A percentile compares a stretch with the other conserved stretches of the same genome.
Evolutionary conservation across 2,888 invertebrate species (phyloP).

Genomic region (Miltochrista miniata): DNA sequence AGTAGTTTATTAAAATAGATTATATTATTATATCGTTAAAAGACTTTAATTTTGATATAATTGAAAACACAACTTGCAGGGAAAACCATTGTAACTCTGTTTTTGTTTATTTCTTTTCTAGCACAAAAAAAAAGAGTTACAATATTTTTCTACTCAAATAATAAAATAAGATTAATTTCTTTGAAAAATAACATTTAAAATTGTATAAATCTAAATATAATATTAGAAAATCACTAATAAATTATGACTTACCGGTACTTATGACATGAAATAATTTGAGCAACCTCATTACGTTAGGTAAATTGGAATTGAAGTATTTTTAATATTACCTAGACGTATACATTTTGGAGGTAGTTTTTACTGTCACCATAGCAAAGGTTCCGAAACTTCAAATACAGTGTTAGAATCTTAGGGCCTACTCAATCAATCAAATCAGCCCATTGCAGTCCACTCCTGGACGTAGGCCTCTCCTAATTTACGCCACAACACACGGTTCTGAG

Average conservation of each 20-base stretch:
- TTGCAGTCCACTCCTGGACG: too few species aligned
- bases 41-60: conserved; percentile 36
- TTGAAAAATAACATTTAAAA: too few species aligned
- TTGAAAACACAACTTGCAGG: not conserved
- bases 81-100: not conserved
- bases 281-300: conserved; percentile 32
- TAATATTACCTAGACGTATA: conserved; percentile 6
- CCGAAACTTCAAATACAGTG: too few species aligned
- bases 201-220: not conserved
- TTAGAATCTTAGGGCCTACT: too few species aligned
- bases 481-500: too few species aligned
- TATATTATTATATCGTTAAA: conserved; percentile 31
- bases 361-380: too few species aligned
- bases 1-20: conserved; percentile 17
- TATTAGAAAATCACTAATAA: too few species aligned
- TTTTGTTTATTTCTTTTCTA: not conserved
- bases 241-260: conserved; percentile 20
- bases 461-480: too few species aligned
- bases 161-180: too few species aligned
- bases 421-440: too few species aligned
- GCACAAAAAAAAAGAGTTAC: not conserved
- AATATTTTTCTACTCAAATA: not conserved
- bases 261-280: conserved; percentile 25
- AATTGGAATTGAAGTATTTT: conserved; percentile 21
- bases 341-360: not conserved